A percentile compares a stretch with the other conserved stretches of the same genome.
Conservation (phyloP, 2,113 vertebrate species). For the Trematocara variabile region DNA sequence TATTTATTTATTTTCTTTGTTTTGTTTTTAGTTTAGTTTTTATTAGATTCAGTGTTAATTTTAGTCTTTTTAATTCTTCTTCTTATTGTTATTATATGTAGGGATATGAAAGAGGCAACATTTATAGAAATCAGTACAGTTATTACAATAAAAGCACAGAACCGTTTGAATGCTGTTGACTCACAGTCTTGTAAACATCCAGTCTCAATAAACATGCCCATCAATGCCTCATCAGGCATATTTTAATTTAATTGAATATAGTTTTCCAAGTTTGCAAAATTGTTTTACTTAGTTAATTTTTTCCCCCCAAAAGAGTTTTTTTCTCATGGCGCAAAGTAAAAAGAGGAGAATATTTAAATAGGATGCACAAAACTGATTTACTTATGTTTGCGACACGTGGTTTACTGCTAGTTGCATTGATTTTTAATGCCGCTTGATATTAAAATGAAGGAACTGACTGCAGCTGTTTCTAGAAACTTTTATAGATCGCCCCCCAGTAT, state of each 20-base stretch:
- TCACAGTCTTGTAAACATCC: not conserved
- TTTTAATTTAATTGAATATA: not conserved
- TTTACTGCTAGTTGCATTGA: not conserved
- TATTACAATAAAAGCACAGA: not conserved
- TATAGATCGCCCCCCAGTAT: not conserved
- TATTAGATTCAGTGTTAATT: not conserved
- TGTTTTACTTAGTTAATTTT: not conserved
- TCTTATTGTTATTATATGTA: not conserved
- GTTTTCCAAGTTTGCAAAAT: not conserved
- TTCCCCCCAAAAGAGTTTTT: fast-evolving
- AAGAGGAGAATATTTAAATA: not conserved
- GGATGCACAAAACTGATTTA: not conserved
- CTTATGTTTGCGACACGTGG: not conserved
- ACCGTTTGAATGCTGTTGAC: not conserved
- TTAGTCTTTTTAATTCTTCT: not conserved
- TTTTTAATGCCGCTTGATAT: not conserved
- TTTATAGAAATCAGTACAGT: not conserved
- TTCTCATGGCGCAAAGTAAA: not conserved
- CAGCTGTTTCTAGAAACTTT: not conserved
- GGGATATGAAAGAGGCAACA: not conserved
- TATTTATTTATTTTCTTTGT: not conserved
- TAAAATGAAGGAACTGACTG: not conserved
- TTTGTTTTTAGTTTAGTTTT: not conserved
- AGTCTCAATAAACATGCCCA: not conserved
- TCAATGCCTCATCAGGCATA: not conserved